These are phyloP conservation scores for Blastobasis lacticolella DNA, from an alignment of 2,888 invertebrate species.

Conservation along the genomic window DNA sequence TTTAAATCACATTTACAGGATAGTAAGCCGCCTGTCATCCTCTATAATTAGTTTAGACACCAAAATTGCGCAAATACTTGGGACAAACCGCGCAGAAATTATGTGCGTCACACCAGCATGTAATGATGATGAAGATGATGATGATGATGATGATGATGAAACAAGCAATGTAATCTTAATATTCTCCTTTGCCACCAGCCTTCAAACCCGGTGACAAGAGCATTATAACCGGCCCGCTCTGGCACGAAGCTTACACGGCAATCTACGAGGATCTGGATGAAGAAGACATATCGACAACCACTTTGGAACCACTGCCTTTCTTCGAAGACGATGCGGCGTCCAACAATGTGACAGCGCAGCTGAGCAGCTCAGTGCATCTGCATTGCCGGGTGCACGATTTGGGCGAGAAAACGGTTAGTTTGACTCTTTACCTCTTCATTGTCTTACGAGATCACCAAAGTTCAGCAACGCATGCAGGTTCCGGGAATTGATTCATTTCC, in stretches of 20 bases:
- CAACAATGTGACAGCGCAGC: conserved; percentile 80
- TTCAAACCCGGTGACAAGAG: conserved; percentile 64
- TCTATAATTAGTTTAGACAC: no score
- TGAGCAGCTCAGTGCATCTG: conserved; percentile 77
- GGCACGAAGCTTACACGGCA: conserved; percentile 64
- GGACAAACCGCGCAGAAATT: no score
- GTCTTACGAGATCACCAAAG: no score
- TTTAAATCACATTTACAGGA: no score
- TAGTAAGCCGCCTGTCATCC: no score
- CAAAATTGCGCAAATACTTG: no score
- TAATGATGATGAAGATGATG: no score
- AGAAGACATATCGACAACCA: conserved; percentile 69
- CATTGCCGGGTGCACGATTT: conserved; percentile 81
- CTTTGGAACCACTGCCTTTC: conserved; percentile 80
- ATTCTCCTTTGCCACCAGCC: conserved; percentile 29
- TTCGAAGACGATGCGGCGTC: conserved; percentile 79
- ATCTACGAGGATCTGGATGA: conserved; percentile 49
- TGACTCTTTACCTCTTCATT: no score
- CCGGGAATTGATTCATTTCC: no score
- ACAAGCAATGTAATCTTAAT: neutral
- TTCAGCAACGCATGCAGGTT: no score
- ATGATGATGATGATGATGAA: no score
- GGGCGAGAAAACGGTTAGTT: conserved; percentile 79
- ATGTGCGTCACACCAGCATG: no score
- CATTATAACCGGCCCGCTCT: conserved; percentile 55